These are phyloP conservation scores for Botia almorhae DNA, from an alignment of 2,797 vertebrate species.

Conservation along the genomic window DNA sequence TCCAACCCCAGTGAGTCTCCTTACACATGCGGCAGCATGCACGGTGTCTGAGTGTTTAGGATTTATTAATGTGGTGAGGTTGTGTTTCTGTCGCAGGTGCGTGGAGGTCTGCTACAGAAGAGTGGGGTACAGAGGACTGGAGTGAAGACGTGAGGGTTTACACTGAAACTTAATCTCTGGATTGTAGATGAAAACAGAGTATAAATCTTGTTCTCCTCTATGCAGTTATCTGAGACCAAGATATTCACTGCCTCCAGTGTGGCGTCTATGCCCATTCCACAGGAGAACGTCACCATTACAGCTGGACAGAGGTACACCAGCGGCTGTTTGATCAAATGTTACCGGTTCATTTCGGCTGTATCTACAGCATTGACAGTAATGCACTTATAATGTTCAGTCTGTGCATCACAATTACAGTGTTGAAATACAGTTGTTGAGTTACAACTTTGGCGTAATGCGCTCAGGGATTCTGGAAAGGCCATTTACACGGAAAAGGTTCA, in stretches of 20 bases:
- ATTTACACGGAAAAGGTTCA: too few relatives aligned
- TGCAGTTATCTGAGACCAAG: constrained; percentile 96
- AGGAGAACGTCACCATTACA: constrained; percentile 98
- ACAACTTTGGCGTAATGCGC: too few relatives aligned
- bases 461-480: too few relatives aligned
- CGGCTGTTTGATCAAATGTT: too few relatives aligned
- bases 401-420: too few relatives aligned
- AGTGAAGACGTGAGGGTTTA: constrained; percentile 91
- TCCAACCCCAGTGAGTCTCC: constrained; percentile 87
- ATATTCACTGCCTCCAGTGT: constrained; percentile 98
- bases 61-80: neutral
- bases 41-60: neutral
- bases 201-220: neutral
- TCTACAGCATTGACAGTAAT: neutral
- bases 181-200: neutral
- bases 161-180: neutral
- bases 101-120: constrained; percentile 92
- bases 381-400: neutral
- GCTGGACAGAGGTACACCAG: constrained; percentile 69
- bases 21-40: neutral
- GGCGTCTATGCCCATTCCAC: constrained; percentile 86
- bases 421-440: too few relatives aligned
- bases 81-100: constrained; percentile 79
- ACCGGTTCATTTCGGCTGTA: neutral
- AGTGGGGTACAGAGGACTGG: constrained; percentile 99